phyloP scores from a whole-genome alignment of 2,888 invertebrate species.

The Neoaliturus tenellus region DNA sequence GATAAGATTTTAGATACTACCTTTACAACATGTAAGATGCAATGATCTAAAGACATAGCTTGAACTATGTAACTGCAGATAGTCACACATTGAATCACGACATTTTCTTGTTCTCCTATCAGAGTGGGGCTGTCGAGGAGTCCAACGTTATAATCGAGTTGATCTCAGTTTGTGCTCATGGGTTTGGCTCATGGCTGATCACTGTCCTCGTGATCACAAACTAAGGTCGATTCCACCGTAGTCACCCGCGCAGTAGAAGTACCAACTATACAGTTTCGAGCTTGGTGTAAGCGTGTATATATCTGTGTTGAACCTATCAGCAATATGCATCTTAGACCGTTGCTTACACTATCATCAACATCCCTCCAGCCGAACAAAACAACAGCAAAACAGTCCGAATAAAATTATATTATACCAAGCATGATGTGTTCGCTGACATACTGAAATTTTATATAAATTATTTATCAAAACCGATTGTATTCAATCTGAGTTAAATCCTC shows the following conservation, averaged over 20 bases:
- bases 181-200: too few species aligned
- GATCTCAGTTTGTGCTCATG: too few species aligned
- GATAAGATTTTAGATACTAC: not conserved
- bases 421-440: too few species aligned
- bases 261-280: not conserved
- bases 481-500: too few species aligned
- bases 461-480: too few species aligned
- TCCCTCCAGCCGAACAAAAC: not conserved
- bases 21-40: constrained; percentile 11
- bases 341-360: not conserved
- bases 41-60: not conserved
- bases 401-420: too few species aligned
- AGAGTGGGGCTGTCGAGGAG: constrained; percentile 1
- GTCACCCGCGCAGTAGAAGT: not conserved
- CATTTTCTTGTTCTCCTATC: not conserved
- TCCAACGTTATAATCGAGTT: too few species aligned
- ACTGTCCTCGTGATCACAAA: too few species aligned
- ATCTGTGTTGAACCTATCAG: not conserved
- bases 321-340: not conserved
- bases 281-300: constrained; percentile 20
- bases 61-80: constrained; percentile 9
- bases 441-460: too few species aligned
- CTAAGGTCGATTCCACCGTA: constrained; percentile 3
- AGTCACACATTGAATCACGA: not conserved
- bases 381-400: too few species aligned